Base-by-base conservation (phyloP, 2,888 invertebrate genomes). In the Linnaemya vulpina region DNA sequence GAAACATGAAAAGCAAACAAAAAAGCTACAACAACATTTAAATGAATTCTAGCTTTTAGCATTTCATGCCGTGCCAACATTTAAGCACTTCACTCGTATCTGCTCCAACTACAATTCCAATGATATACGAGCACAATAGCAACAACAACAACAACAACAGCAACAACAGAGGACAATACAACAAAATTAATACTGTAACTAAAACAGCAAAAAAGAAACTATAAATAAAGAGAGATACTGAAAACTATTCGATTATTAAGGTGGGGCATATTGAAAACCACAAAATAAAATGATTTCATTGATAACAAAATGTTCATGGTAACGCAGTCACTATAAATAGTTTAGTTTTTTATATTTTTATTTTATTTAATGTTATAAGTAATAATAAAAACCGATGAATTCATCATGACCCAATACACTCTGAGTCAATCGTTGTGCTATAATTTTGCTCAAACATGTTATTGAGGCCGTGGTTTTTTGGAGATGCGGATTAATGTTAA, bases 1-100 rank as follows among this genome's bases (percentile, higher is more conserved):
- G 25, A 30, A 46, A 46, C 5, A 10, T 0, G 20, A 68, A 49
- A 51, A 40, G 40, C n/a, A n/a, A 4, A 22, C 5, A 25, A 8
- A 55, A 43, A 35, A 60, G 35, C 17, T 30, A 71, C 30, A 58
- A 58, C 46, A 71, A 46, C 13, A 38, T 67, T n/a, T n/a, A 77
- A 77, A 77, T 49, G 15, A 46, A 46, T 77, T 77, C 15, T 58
- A 49, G 58, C 60, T 81, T 49, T 71, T 46, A 43, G 46, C 63
- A 70, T 76, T 71, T 71, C 71, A 82, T 76, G 76, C 55, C 76
- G 71, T 65, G 63, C 25, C 63, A 58, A 58, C 71, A 70, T 71
- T 76, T 71, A 55, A 79, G 53, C 51, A 60, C 62, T 51, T 62
- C 46, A 51, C 68, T 60, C 38, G 49, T 70, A 62, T 68, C 68